Evolutionary conservation across 2,888 invertebrate genomes (phyloP), one percentile per base, ranked within the genome.

Genomic region (Orthosia incerta): DNA sequence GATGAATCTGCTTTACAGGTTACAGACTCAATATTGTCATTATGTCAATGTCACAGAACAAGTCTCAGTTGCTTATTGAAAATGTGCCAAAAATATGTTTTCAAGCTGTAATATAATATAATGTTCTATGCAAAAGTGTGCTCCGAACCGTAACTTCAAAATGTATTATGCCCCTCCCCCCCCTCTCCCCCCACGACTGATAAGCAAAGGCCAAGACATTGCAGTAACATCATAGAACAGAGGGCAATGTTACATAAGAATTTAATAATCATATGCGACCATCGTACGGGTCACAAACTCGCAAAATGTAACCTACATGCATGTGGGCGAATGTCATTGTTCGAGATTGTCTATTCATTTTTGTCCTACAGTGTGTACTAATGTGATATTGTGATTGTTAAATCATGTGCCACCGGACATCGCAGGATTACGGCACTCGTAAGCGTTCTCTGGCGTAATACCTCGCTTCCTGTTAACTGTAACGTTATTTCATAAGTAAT

Each of bases 341-440:
- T 76, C 71, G 18, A 20, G 69, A 60, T 71, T 74, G 60, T 71
- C 66, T 74, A 76, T 74, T 62, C 80, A 66, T 82, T 66, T 75
- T 76, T 48, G 62, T 70, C 70, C 64, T 61, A 71, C 63, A 67
- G 64, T 56, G 63, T 70, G 48, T 70, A 69, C 56, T 73, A 71
- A 80, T 70, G 53, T 23, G 48, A 72, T 61, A 75, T 66, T 84
- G 74, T 51, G 64, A 79, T 81, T 75, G 83, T 79, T 71, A 80
- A 83, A 72, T 78, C 71, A 60, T 76, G 71, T 57, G 57, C 64
- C 60, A 78, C 71, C 76, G 80, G 76, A 84, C 71, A 79, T 64
- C 53, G 39, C 63, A 59, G 81, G 77, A 86, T 83, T 87, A 84
- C 59, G 56, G 79, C 82, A 83, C 70, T 87, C 71, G 45, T 82